These are phyloP conservation scores for Rhagophthalmus giganteus DNA, from an alignment of 2,888 invertebrate species.

Conservation along the genomic window DNA sequence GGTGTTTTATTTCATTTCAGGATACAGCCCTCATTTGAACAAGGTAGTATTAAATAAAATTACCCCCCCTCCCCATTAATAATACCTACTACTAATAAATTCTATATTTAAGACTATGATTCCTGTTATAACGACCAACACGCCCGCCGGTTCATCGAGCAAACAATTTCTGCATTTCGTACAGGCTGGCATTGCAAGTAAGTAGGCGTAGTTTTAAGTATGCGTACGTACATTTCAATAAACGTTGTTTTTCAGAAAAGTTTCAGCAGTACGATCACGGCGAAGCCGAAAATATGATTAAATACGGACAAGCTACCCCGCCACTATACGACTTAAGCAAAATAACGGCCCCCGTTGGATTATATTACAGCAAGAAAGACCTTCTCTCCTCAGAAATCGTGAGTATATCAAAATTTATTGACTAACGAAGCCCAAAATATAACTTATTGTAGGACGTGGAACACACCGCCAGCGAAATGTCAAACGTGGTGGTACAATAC, in stretches of 20 bases:
- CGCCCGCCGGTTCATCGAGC: constrained; percentile 6
- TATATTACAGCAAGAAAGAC: constrained; percentile 60
- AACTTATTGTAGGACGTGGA: constrained; percentile 9
- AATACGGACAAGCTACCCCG: constrained; percentile 2
- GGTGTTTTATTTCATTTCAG: constrained; percentile 6
- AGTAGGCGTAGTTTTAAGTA: neutral
- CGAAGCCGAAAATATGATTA: neutral
- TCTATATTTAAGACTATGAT: constrained; percentile 7
- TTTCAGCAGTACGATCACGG: neutral
- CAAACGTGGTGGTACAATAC: constrained; percentile 36
- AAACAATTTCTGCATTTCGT: constrained; percentile 1
- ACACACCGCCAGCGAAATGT: neutral
- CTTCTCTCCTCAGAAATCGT: constrained; percentile 55
- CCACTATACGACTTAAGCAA: constrained; percentile 55
- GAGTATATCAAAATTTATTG: neutral
- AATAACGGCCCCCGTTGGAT: constrained; percentile 57
- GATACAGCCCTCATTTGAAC: constrained; percentile 58
- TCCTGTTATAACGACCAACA: constrained; percentile 1
- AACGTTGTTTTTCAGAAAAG: neutral
- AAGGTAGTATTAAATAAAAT: too few relatives aligned
- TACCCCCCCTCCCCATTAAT: constrained; percentile 34
- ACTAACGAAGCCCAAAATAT: too few relatives aligned
- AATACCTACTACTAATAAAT: neutral
- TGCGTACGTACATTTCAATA: too few relatives aligned
- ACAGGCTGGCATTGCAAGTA: constrained; percentile 1